A percentile compares a stretch with the other conserved stretches of the same genome.
These are phyloP conservation scores for Caradrina clavipalpis DNA, from an alignment of 2,888 invertebrate species.

Conservation along the genomic window DNA sequence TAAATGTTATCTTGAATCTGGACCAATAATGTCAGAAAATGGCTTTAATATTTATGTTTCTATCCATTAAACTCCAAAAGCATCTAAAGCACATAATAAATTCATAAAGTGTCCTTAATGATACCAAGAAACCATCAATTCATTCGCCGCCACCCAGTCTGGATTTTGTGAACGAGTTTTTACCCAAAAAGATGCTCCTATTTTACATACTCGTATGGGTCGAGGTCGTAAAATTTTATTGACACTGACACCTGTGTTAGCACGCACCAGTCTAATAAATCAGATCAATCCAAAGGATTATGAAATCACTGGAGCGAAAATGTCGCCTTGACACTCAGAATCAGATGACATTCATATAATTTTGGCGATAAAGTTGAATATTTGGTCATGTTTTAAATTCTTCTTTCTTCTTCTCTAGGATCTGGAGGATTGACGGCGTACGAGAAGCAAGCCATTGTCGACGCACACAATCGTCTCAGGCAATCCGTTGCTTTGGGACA, in stretches of 20 bases:
- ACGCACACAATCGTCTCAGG: conserved; percentile 95
- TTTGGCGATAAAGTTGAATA: conserved; percentile 14
- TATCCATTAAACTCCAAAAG: conserved; percentile 41
- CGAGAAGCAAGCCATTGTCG: conserved; percentile 94
- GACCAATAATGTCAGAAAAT: conserved; percentile 23
- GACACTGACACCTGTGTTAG: conserved; percentile 83
- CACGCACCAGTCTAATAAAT: conserved; percentile 83
- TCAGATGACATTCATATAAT: conserved; percentile 16
- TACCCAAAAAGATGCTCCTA: conserved; percentile 74
- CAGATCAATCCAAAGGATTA: conserved; percentile 76
- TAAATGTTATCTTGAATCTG: conserved; percentile 24
- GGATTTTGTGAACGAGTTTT: conserved; percentile 80
- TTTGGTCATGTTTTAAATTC: conserved; percentile 12
- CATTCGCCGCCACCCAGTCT: conserved; percentile 87
- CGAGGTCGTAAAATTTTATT: conserved; percentile 88
- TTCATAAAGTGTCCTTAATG: conserved; percentile 58
- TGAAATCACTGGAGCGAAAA: conserved; percentile 72
- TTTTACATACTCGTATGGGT: conserved; percentile 85
- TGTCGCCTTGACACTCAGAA: conserved; percentile 71
- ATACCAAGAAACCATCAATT: conserved; percentile 72
- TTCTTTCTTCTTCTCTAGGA: conserved; percentile 80
- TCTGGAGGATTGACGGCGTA: conserved; percentile 93
- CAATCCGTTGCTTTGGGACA: conserved; percentile 95
- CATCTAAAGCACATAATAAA: conserved; percentile 45
- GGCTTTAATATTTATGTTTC: conserved; percentile 32